Percentiles rank a stretch among this genome's conserved stretches.
Conservation (phyloP, 2,888 invertebrate species). For the Ophioninae sp. region DNA sequence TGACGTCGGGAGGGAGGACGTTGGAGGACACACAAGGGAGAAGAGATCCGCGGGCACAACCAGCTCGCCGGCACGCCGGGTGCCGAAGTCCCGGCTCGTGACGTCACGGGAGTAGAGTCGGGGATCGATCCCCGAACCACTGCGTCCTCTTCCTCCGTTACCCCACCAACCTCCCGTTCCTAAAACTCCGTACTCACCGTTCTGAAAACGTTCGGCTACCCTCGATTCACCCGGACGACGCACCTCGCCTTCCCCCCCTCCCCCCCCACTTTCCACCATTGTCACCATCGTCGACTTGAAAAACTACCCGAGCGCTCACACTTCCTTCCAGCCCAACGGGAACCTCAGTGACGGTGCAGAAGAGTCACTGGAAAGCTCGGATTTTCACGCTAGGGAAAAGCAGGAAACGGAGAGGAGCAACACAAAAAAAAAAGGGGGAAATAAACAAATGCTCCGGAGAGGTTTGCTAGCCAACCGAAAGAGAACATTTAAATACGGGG, state of each 20-base stretch:
- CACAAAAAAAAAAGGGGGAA: not conserved
- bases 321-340: not conserved
- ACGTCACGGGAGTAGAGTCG: constrained; percentile 79
- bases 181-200: constrained; percentile 70
- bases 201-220: constrained; percentile 76
- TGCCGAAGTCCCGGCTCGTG: constrained; percentile 74
- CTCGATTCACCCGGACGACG: constrained; percentile 61
- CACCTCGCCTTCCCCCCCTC: not conserved
- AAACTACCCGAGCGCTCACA: constrained; percentile 1
- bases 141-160: constrained; percentile 59
- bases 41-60: constrained; percentile 58
- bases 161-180: constrained; percentile 58
- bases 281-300: constrained; percentile 24
- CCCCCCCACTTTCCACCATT: constrained; percentile 7
- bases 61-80: constrained; percentile 68
- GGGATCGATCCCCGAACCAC: constrained; percentile 78
- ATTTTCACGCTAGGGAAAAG: not conserved
- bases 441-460: not conserved
- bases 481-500: not conserved
- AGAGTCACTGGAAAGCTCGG: constrained; percentile 1
- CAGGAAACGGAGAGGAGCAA: not conserved
- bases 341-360: not conserved
- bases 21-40: constrained; percentile 41
- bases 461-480: not conserved
- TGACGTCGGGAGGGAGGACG: constrained; percentile 18